Conservation (phyloP, 2,888 invertebrate genomes). For the Oligia latruncula region DNA sequence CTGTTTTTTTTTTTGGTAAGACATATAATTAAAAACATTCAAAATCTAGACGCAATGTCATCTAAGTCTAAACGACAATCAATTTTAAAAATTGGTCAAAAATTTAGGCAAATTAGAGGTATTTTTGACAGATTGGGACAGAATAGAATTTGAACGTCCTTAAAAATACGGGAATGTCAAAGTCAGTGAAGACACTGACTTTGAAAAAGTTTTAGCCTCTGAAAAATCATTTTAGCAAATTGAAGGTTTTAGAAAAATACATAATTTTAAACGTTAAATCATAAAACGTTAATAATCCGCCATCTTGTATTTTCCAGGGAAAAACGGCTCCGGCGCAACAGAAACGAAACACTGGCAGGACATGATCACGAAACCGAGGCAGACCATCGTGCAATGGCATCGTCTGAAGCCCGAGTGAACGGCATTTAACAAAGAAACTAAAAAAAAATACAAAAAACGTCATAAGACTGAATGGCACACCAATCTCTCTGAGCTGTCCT, state of each 20-base stretch:
- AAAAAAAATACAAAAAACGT: constrained; percentile 80
- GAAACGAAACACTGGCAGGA: constrained; percentile 99
- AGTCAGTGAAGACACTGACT: too few species aligned
- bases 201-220: not conserved
- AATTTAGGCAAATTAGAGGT: too few species aligned
- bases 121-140: too few species aligned
- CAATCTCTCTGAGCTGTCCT: constrained; percentile 70
- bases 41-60: too few species aligned
- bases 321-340: constrained; percentile 97
- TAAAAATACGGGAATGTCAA: too few species aligned
- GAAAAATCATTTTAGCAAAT: too few species aligned
- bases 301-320: constrained; percentile 91
- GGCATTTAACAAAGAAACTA: constrained; percentile 62
- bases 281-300: constrained; percentile 3
- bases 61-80: too few species aligned
- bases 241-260: not conserved
- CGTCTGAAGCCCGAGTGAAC: constrained; percentile 97
- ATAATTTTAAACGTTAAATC: not conserved
- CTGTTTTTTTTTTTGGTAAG: too few species aligned
- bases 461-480: constrained; percentile 87
- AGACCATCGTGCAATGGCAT: constrained; percentile 99
- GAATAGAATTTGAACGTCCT: too few species aligned
- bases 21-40: too few species aligned
- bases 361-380: constrained; percentile 99
- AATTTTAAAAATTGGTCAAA: too few species aligned